These are phyloP conservation scores for Ochlodes sylvanus DNA, from an alignment of 2,888 invertebrate species.

Conservation along the genomic window DNA sequence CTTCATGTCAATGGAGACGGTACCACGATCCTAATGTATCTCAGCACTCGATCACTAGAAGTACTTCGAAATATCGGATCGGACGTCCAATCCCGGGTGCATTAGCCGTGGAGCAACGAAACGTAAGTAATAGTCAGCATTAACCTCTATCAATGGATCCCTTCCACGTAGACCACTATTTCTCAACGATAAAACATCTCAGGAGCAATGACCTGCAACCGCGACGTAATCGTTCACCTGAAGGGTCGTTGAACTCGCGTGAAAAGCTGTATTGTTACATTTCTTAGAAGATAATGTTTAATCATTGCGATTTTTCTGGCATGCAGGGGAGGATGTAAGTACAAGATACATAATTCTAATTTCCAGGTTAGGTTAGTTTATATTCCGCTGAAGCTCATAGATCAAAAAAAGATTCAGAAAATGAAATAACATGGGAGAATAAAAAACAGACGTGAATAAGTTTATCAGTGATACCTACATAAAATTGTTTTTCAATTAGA, in stretches of 20 bases:
- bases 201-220: conserved; percentile 14
- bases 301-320: not conserved
- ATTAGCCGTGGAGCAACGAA: conserved; percentile 32
- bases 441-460: too few relatives aligned
- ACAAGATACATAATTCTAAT: too few relatives aligned
- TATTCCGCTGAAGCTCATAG: not conserved
- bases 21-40: conserved; percentile 22
- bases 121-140: conserved; percentile 35
- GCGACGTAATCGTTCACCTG: conserved; percentile 19
- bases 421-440: too few relatives aligned
- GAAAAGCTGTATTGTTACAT: not conserved
- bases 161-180: conserved; percentile 20
- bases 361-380: too few relatives aligned
- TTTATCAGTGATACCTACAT: too few relatives aligned
- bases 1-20: not conserved
- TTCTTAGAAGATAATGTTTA: not conserved
- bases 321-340: too few relatives aligned
- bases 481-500: too few relatives aligned
- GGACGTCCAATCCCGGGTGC: conserved; percentile 37
- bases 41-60: conserved; percentile 31
- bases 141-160: conserved; percentile 35
- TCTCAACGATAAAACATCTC: conserved; percentile 26
- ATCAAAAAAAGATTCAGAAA: too few relatives aligned
- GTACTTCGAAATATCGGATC: conserved; percentile 37
- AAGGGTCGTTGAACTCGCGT: conserved; percentile 6